A percentile compares a stretch with the other conserved stretches of the same genome.
Conservation (phyloP, 1,140 invertebrate species). For the Drosophila cardini region DNA sequence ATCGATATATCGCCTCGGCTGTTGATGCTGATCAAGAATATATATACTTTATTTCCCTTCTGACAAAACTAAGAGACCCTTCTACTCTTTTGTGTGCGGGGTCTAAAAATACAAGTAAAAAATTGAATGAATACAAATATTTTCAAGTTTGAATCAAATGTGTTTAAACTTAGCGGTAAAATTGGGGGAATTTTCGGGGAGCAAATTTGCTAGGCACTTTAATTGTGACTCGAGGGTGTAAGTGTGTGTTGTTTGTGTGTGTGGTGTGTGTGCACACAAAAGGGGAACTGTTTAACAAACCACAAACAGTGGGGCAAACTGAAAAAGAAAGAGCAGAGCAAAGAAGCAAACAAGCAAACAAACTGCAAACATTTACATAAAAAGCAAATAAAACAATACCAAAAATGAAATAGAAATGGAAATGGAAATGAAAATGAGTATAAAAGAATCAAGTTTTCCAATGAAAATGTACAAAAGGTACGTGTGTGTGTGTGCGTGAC, state of each 20-base stretch:
- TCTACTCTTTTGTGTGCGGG: too few relatives aligned
- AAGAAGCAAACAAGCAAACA: slow-evolving; percentile 17
- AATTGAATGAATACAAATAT: too few relatives aligned
- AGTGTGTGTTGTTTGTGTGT: neutral
- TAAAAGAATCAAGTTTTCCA: slow-evolving; percentile 51
- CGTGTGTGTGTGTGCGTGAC: slow-evolving; percentile 10
- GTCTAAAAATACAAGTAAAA: too few relatives aligned
- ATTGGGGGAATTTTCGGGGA: neutral
- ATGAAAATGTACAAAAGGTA: slow-evolving; percentile 41
- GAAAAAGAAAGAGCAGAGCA: neutral
- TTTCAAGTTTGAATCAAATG: too few relatives aligned
- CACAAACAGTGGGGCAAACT: neutral
- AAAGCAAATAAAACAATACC: slow-evolving; percentile 69
- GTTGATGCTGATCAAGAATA: too few relatives aligned
- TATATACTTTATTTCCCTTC: too few relatives aligned
- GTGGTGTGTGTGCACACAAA: neutral
- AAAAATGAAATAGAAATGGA: slow-evolving; percentile 45
- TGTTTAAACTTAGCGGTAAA: too few relatives aligned
- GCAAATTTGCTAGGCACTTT: neutral
- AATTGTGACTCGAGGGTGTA: neutral
- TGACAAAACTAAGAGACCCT: too few relatives aligned
- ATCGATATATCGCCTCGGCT: too few relatives aligned
- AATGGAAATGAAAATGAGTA: slow-evolving; percentile 53
- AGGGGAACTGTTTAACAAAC: slow-evolving; percentile 6
- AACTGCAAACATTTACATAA: slow-evolving; percentile 61